Evolutionary conservation across 2,888 invertebrate species (phyloP), one percentile per base, ranked within the genome.

Genomic region (Apodemia hepburni): DNA sequence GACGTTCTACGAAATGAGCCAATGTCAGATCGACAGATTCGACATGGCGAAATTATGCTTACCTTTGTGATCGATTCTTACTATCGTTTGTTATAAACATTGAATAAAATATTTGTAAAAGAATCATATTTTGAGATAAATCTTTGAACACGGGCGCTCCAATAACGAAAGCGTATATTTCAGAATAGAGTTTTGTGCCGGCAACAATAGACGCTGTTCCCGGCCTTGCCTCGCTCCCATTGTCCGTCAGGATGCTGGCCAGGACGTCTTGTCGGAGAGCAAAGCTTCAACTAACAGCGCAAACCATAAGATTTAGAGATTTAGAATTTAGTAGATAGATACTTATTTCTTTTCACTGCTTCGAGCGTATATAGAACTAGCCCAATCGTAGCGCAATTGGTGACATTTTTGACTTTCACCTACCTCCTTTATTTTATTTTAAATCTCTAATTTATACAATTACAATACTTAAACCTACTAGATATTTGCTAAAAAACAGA

Each of bases 201-300:
- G 69, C 71, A 75, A 83, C 83, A 84, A 83, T 80, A 69, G 78
- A 64, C 72, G 74, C 27, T 22, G 27, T 72, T 64, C 69, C 71
- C 73, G 71, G 75, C 75, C 57, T 70, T 67, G 67, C 73, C 75
- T 71, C 70, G 72, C 75, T 35, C 72, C 80, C 68, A 84, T 85
- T 85, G 84, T 85, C 82, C 82, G 78, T 79, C 80, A 81, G 75
- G 59, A 72, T 71, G 79, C 81, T 82, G 82, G 71, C 75, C 77
- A 78, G 80, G 83, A 82, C 80, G 80, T 76, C 80, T 77, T 74
- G 77, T 75, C 76, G 75, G 66, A 62, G 68, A 67, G 68, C 68
- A 45, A 27, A 29, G 68, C 64, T 64, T 63, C 49, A 17, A 38
- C n/a, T 35, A 49, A 49, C 59, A 59, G 62, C 8, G 38, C 67